Conservation (phyloP, 1,140 invertebrate species). For the Scylla paramamosain region DNA sequence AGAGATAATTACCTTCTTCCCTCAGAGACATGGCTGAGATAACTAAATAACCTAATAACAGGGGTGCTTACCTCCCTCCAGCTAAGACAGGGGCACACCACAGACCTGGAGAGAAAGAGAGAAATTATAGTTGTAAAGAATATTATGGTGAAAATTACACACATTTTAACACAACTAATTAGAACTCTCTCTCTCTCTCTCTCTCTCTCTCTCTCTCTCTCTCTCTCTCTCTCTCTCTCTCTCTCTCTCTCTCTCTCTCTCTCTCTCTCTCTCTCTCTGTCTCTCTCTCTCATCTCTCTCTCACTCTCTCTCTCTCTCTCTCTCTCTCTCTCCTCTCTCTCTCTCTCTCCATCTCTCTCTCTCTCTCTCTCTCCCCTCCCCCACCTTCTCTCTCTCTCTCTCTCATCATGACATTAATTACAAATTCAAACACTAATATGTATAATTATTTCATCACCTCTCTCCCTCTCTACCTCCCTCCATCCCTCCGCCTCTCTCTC, state of each 20-base stretch:
- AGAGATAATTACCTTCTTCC: neutral
- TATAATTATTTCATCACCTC: too few relatives aligned
- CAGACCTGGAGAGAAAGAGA: neutral
- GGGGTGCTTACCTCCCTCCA: constrained; percentile 8
- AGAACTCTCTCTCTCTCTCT: neutral
- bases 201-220: neutral
- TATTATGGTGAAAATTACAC: constrained; percentile 2
- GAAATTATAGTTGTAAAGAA: neutral
- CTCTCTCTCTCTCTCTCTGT: too few relatives aligned
- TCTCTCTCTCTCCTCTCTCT: neutral
- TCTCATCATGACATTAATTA: too few relatives aligned
- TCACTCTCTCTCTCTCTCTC: neutral
- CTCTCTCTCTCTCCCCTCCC: too few relatives aligned
- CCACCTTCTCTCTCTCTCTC: too few relatives aligned
- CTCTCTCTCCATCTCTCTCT: too few relatives aligned
- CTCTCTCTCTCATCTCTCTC: too few relatives aligned
- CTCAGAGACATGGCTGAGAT: neutral
- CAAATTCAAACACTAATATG: too few relatives aligned
- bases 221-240: too few relatives aligned
- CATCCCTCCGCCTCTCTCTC: too few relatives aligned
- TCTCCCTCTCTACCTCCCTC: too few relatives aligned
- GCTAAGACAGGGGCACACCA: neutral
- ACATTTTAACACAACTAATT: neutral
- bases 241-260: too few relatives aligned
- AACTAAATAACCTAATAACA: constrained; percentile 15